Base-by-base conservation (phyloP, 2,113 vertebrate genomes). In the Petromus typicus region DNA sequence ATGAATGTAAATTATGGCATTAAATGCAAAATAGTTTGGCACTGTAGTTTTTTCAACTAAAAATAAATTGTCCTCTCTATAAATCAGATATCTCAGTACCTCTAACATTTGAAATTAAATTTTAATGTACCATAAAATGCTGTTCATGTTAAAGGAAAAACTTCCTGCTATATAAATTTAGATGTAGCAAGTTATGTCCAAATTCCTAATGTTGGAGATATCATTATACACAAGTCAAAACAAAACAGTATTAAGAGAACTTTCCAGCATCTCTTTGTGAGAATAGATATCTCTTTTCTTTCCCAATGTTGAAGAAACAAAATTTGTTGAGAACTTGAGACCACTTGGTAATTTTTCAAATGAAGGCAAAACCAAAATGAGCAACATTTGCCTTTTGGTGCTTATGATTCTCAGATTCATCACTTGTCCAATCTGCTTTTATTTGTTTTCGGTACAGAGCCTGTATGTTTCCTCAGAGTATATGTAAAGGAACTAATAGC, bases 21-120 rank as follows among this genome's bases (percentile, higher is more conserved):
- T 97, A 97, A 97, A 90, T 93, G 95, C 95, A 97, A 95, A 64
- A 75, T 97, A 90, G 34, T 96, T 97, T 96, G 80, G 82, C 76
- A 32, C 91, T 92, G 67, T 27, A 83, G 18, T 91, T 96, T 95
- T 96, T 94, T 51, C 61, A 90, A 95, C 95, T 97, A 97, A 97
- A 97, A 97, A 93, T 89, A 83, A 12, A 7, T 96, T 85, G 34
- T 96, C 75, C 83, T 98, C 69, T 96, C 96, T 96, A 69, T 93
- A 95, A 96, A 71, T 76, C 90, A 94, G n/a, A 92, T 80, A 94
- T 93, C 91, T 54, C 3, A 91, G 1, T 93, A 93, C 82, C 80
- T 92, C 86, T 97, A 94, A 88, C 92, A 95, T 97, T 94, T 88
- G 73, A 95, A 89, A 97, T 97, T 59, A 87, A 66, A 30, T 95